These are phyloP conservation scores for Ellobius talpinus DNA, from an alignment of 2,113 vertebrate species.

Conservation along the genomic window DNA sequence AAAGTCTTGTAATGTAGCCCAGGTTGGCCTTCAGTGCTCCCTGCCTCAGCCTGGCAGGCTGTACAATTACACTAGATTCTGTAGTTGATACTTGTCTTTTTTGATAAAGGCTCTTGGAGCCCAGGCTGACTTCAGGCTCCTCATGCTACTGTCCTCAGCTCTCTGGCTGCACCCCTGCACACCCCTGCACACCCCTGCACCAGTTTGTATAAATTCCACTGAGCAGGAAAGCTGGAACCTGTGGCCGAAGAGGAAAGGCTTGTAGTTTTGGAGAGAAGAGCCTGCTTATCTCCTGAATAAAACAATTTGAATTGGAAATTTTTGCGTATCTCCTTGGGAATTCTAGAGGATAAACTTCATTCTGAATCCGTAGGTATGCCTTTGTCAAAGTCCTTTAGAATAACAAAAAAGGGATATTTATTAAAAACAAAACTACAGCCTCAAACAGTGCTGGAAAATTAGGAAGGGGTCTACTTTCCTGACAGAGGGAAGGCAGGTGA, in stretches of 20 bases:
- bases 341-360: background rate
- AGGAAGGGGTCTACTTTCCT: background rate
- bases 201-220: background rate
- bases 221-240: background rate
- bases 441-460: background rate
- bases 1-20: background rate
- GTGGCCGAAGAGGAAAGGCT: background rate
- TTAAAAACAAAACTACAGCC: background rate
- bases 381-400: slow-evolving; percentile 16
- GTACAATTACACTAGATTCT: background rate
- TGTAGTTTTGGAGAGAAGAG: background rate
- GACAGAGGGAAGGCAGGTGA: slow-evolving; percentile 4
- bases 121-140: background rate
- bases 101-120: background rate
- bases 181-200: no score
- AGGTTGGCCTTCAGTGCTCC: background rate
- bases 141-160: no score
- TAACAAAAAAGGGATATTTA: background rate
- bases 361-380: background rate
- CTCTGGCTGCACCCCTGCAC: no score
- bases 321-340: slow-evolving; percentile 11
- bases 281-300: background rate
- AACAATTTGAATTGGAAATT: slow-evolving; percentile 3
- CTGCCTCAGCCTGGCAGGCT: background rate
- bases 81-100: background rate